Evolutionary conservation across 2,888 invertebrate species (phyloP).

Genomic region (Troides oblongomaculatus): DNA sequence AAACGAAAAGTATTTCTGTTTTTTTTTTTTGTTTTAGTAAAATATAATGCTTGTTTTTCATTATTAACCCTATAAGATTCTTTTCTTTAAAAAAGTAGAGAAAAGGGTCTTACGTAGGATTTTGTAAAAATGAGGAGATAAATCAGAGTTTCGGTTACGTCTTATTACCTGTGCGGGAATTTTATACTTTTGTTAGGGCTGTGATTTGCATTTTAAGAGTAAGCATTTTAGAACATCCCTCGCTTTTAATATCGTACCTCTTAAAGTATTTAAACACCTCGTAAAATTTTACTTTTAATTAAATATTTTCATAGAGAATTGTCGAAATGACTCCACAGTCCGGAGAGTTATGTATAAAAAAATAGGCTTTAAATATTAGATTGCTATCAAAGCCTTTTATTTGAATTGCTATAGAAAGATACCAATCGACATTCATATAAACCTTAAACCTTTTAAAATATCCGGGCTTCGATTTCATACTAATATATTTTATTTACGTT

Average conservation of each 20-base stretch:
- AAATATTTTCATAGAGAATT: slow-evolving; percentile 1
- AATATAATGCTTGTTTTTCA: neutral
- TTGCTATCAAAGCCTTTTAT: neutral
- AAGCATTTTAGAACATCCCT: slow-evolving; percentile 2
- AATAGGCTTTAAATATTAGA: neutral
- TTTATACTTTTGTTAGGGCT: slow-evolving; percentile 14
- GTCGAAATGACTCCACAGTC: neutral
- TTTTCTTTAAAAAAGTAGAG: neutral
- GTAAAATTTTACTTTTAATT: neutral
- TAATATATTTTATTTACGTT: neutral
- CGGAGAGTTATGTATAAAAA: neutral
- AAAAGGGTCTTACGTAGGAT: neutral
- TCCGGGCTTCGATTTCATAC: neutral
- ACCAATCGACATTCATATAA: neutral
- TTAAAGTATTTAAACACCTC: neutral
- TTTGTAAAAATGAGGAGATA: neutral
- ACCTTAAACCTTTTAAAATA: neutral
- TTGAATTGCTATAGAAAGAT: neutral
- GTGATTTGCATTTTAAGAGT: slow-evolving; percentile 17
- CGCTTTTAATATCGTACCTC: neutral
- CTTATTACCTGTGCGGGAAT: slow-evolving; percentile 2
- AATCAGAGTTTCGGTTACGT: neutral
- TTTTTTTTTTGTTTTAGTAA: no score
- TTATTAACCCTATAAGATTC: neutral
- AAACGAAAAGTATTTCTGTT: no score